Conservation (phyloP, 2,797 vertebrate genomes). For the Parambassis ranga region DNA sequence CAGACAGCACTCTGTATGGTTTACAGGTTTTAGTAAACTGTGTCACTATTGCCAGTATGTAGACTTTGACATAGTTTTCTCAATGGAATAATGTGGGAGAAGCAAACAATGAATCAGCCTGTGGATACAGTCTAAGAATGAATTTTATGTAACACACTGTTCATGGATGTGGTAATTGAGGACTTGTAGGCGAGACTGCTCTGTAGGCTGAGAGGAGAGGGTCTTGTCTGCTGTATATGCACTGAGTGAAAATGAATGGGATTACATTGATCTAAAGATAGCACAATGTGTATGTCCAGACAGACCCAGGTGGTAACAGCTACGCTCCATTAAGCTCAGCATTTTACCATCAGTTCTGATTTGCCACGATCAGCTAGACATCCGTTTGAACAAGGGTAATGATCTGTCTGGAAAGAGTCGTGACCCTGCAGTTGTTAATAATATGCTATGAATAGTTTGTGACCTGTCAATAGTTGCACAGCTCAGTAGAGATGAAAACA, state of each 20-base stretch:
- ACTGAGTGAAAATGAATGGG: conserved; percentile 33
- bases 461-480: conserved; percentile 10
- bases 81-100: conserved; percentile 23
- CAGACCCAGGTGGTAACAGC: conserved; percentile 42
- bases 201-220: conserved; percentile 44
- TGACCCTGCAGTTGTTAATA: conserved; percentile 24
- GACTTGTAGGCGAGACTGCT: conserved; percentile 38
- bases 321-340: conserved; percentile 30
- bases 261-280: conserved; percentile 47
- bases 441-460: conserved; percentile 27
- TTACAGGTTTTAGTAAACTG: background rate
- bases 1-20: background rate
- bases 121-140: conserved; percentile 49
- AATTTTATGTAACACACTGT: conserved; percentile 38
- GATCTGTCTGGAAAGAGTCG: conserved; percentile 36
- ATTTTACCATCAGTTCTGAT: conserved; percentile 30
- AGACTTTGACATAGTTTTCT: conserved; percentile 3
- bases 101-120: conserved; percentile 40
- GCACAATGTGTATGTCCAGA: conserved; percentile 15
- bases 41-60: background rate
- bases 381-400: conserved; percentile 10
- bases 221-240: conserved; percentile 28
- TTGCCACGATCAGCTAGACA: conserved; percentile 12
- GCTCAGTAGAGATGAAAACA: conserved; percentile 15
- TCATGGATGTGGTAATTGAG: conserved; percentile 38